Evolutionary conservation across 2,113 vertebrate genomes (phyloP).

Genomic region (Passerina amoena): DNA sequence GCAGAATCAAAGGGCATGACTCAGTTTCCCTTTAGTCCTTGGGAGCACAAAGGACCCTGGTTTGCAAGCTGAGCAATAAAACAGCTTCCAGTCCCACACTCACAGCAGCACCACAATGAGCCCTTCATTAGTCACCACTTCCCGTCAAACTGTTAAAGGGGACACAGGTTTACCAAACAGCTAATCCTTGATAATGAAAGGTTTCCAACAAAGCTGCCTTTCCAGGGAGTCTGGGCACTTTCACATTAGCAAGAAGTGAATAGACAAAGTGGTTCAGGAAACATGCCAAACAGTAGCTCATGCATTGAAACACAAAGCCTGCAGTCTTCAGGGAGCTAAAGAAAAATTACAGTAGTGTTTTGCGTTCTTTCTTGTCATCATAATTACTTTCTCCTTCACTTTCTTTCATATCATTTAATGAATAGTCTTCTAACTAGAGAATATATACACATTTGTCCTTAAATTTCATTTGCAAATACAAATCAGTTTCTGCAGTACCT

Average conservation of each 20-base stretch:
- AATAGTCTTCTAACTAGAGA: not conserved
- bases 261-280: slow-evolving; percentile 53
- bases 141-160: slow-evolving; percentile 20
- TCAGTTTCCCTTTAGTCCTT: slow-evolving; percentile 11
- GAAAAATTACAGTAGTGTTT: slow-evolving; percentile 26
- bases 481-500: not conserved
- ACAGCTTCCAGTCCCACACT: slow-evolving; percentile 7
- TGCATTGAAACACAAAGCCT: slow-evolving; percentile 45
- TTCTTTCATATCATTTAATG: not conserved
- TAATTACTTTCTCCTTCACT: not conserved
- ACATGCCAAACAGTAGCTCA: slow-evolving; percentile 52
- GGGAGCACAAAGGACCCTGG: not conserved
- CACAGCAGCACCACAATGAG: slow-evolving; percentile 38
- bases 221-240: slow-evolving; percentile 48
- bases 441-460: not conserved
- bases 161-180: slow-evolving; percentile 64
- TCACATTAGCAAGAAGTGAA: slow-evolving; percentile 46
- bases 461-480: not conserved
- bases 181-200: slow-evolving; percentile 63
- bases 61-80: not conserved
- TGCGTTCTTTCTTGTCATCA: not conserved
- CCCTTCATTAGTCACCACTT: slow-evolving; percentile 50
- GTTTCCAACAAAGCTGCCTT: slow-evolving; percentile 55
- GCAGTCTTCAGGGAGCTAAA: slow-evolving; percentile 5
- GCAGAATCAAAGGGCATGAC: not conserved